Evolutionary conservation across 2,113 vertebrate genomes (phyloP).

Genomic region (Pseudorectes ferrugineus): DNA sequence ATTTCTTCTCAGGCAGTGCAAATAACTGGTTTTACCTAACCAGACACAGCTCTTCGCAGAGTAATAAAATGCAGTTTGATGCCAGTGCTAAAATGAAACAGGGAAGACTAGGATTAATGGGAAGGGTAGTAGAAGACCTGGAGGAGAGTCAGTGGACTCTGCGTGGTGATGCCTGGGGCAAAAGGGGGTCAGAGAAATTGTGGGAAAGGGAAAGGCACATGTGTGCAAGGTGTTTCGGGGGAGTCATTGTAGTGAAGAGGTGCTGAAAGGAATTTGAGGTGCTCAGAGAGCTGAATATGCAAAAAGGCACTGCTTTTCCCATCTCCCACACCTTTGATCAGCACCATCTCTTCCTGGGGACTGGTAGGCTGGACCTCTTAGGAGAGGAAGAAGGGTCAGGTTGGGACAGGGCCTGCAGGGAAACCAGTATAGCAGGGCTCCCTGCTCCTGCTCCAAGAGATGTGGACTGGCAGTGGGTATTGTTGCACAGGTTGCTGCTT

Average conservation of each 20-base stretch:
- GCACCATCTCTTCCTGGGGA: not conserved
- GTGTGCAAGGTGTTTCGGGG: not conserved
- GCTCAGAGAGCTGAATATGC: not conserved
- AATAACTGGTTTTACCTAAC: not conserved
- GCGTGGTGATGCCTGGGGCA: not conserved
- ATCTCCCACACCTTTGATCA: not conserved
- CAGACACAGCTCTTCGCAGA: not conserved
- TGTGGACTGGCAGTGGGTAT: not conserved
- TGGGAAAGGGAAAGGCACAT: not conserved
- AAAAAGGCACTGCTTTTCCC: not conserved
- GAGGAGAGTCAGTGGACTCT: not conserved
- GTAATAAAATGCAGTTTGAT: not conserved
- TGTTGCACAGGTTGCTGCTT: not conserved
- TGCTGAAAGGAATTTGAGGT: not conserved
- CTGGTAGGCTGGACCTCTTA: not conserved
- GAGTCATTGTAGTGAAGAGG: not conserved
- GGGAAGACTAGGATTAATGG: not conserved
- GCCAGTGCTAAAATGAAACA: not conserved
- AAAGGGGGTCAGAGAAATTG: not conserved
- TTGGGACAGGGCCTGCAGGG: not conserved
- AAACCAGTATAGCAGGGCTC: not conserved
- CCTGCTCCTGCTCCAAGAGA: not conserved
- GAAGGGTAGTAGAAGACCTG: not conserved
- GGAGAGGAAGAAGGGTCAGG: not conserved
- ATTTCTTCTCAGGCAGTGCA: not conserved